These are phyloP conservation scores for Calypte anna DNA, from an alignment of 2,113 vertebrate species.

Conservation along the genomic window DNA sequence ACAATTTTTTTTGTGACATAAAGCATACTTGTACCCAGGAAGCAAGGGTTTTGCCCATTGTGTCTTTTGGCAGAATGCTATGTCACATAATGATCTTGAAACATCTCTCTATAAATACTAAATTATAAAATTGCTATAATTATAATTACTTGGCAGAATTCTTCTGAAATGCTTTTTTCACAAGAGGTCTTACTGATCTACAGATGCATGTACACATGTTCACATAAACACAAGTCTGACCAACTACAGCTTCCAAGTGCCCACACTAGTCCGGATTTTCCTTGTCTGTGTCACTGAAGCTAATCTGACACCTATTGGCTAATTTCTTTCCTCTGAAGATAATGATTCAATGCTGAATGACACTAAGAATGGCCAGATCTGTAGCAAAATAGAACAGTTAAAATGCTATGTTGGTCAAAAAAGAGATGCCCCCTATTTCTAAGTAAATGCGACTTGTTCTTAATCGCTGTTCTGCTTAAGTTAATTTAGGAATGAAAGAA, in stretches of 20 bases:
- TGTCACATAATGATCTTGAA: background rate
- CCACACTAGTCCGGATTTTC: background rate
- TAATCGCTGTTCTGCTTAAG: background rate
- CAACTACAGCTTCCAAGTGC: background rate
- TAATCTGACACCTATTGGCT: background rate
- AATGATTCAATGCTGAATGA: background rate
- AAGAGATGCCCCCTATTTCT: background rate
- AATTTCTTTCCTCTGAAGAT: background rate
- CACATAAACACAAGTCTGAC: background rate
- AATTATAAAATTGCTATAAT: background rate
- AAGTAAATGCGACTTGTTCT: background rate
- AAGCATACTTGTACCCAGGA: background rate
- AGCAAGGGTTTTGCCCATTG: background rate
- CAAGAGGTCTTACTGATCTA: background rate
- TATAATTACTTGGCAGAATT: background rate
- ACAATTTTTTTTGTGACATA: background rate
- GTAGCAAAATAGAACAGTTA: background rate
- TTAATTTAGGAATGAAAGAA: background rate
- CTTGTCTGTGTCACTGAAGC: background rate
- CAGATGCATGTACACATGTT: fast-evolving
- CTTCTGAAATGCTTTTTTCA: background rate
- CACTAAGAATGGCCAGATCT: background rate
- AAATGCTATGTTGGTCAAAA: background rate
- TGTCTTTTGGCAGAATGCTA: background rate
- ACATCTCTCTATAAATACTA: background rate